Evolutionary conservation across 2,113 vertebrate species (phyloP), one percentile per base, ranked within the genome.

Genomic region (Rhinopithecus roxellana): DNA sequence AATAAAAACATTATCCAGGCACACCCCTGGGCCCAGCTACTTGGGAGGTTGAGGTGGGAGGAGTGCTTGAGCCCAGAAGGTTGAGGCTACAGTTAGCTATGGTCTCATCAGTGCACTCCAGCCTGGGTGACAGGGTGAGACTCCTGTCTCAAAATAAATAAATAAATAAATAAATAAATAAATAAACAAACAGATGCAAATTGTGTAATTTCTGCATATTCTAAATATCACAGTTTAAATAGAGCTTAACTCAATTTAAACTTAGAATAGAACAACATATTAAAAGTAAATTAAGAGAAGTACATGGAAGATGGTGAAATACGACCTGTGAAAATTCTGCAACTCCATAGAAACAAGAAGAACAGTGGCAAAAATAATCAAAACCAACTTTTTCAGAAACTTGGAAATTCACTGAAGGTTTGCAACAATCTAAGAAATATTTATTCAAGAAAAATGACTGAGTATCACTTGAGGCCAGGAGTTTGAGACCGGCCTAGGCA

Each of bases 201-300:
- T 77, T 67, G 61, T 69, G 18, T 23, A 25, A 57, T 77, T 93
- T 94, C 32, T 8, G 11, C 16, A 57, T 67, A 84, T 59, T 85
- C n/a, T 70, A 80, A 89, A 91, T 64, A 74, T 20, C 48, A 80
- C n/a, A 55, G 10, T 89, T 89, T 83, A 91, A 93, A 77, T 69
- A 67, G 35, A 72, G 43, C 20, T 92, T 77, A 81, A 95, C 48
- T 70, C 20, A 61, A 38, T 90, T 96, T 81, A 55, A 77, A 77
- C 72, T 80, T 75, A 55, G 48, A 88, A 50, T 38, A 94, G 30
- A 93, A 59, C 64, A 82, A 70, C 72, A 82, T 78, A 30, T 86
- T 64, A 61, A 43, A 74, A 89, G 25, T 55, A 89, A 81, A 85
- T 69, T 43, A 43, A 85, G 17, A 89, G 50, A 94, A 96, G 2